Evolutionary conservation across 1,140 invertebrate species (phyloP).

Genomic region (Drosophila mauritiana): DNA sequence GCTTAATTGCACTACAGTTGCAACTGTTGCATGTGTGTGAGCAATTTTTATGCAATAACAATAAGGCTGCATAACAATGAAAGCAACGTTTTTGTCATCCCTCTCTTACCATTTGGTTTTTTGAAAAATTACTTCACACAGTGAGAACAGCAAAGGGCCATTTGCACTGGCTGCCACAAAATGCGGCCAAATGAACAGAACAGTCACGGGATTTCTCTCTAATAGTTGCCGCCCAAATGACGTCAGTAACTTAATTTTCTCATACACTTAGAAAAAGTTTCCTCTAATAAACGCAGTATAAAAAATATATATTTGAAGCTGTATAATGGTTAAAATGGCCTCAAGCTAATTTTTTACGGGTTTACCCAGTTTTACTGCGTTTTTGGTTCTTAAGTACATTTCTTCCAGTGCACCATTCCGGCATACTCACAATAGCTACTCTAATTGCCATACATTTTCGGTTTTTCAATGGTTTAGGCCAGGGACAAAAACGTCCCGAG

Average conservation of each 20-base stretch:
- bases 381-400: not conserved
- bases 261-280: constrained; percentile 14
- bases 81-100: constrained; percentile 28
- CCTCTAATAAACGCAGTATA: no score
- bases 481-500: constrained; percentile 19
- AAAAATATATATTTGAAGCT: not conserved
- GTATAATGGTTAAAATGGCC: no score
- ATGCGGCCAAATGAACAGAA: constrained; percentile 76
- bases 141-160: constrained; percentile 68
- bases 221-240: constrained; percentile 66
- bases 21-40: constrained; percentile 67
- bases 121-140: constrained; percentile 74
- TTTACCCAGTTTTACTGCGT: not conserved
- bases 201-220: constrained; percentile 67
- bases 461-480: constrained; percentile 77
- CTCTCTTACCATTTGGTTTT: constrained; percentile 26
- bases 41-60: constrained; percentile 82
- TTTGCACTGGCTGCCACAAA: constrained; percentile 73
- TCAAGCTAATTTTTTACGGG: no score
- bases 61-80: constrained; percentile 80
- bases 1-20: constrained; percentile 78
- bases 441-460: constrained; percentile 83
- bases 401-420: constrained; percentile 18
- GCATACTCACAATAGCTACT: constrained; percentile 66
- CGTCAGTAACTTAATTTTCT: constrained; percentile 10